A percentile compares a stretch with the other conserved stretches of the same genome.
Evolutionary conservation across 2,113 vertebrate genomes (phyloP).

Genomic region (Poecile atricapillus): DNA sequence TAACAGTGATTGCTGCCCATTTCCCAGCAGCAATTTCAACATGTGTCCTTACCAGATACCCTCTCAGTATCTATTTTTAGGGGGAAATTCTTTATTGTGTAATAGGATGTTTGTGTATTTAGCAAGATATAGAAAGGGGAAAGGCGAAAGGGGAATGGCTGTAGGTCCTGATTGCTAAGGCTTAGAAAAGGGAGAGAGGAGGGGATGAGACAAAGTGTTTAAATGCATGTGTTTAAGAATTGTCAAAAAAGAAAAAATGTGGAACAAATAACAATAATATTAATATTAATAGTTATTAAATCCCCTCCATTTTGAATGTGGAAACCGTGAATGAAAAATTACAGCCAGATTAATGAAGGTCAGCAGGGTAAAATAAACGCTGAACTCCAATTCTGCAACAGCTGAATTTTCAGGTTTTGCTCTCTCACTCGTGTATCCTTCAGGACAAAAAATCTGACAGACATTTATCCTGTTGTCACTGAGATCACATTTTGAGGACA

Average conservation of each 20-base stretch:
- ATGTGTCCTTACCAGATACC: neutral
- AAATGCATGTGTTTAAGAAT: neutral
- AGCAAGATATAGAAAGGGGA: neutral
- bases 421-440: neutral
- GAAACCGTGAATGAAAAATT: neutral
- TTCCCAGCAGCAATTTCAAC: neutral
- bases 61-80: neutral
- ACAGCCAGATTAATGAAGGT: neutral
- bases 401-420: neutral
- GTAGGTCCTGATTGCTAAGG: neutral
- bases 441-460: neutral
- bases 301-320: fast-evolving
- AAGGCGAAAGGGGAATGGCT: neutral
- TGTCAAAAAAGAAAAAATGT: neutral
- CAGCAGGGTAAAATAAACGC: neutral
- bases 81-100: neutral
- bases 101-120: neutral
- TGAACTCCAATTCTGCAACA: neutral
- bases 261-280: neutral
- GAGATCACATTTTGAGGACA: constrained; percentile 29
- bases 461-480: neutral
- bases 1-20: neutral
- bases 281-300: neutral
- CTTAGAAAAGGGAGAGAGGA: neutral
- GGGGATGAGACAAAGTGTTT: neutral